Conservation (phyloP, 2,113 vertebrate species). For the Turnix velox region DNA sequence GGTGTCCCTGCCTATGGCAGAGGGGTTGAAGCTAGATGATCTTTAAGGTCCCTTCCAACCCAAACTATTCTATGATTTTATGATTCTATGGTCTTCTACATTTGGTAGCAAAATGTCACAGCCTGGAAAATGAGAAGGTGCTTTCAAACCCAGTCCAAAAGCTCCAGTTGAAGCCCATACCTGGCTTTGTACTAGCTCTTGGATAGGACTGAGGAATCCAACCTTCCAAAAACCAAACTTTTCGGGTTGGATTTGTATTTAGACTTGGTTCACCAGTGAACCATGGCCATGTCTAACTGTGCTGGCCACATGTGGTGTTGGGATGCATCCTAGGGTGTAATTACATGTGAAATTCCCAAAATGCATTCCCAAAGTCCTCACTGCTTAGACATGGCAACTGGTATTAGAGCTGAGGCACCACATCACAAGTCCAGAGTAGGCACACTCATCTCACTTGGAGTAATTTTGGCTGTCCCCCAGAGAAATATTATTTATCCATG, state of each 20-base stretch:
- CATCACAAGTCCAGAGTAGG: neutral
- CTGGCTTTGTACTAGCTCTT: neutral
- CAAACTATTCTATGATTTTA: too few relatives aligned
- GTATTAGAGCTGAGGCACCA: too few relatives aligned
- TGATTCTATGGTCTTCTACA: too few relatives aligned
- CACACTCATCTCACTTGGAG: neutral
- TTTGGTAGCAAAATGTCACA: neutral
- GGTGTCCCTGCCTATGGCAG: too few relatives aligned
- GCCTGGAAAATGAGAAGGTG: neutral
- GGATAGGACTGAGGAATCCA: neutral
- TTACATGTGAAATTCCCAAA: neutral
- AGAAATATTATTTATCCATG: neutral
- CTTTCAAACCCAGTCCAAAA: neutral
- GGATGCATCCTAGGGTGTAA: neutral
- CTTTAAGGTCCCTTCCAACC: too few relatives aligned
- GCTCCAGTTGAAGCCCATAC: neutral
- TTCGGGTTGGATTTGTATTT: neutral
- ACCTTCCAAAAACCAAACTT: neutral
- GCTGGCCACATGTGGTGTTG: neutral
- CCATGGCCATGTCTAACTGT: rapidly evolving
- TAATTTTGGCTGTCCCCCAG: neutral
- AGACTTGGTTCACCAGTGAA: neutral
- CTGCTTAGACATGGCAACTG: neutral
- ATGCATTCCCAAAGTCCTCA: neutral
- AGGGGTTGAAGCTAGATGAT: too few relatives aligned